Base-by-base conservation (phyloP, 2,797 vertebrate species). In the Mus spretus region DNA sequence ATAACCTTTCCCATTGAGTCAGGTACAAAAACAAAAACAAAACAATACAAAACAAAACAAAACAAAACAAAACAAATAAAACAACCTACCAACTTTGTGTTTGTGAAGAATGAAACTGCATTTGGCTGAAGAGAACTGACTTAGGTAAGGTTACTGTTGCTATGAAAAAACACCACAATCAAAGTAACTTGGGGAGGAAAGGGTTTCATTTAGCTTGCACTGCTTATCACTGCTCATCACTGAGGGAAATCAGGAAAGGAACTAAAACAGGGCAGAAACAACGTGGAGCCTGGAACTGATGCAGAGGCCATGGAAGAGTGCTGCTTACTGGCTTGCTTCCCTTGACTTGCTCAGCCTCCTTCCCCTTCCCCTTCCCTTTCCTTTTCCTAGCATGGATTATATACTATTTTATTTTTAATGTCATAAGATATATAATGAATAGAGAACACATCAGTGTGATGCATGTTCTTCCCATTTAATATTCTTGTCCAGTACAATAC, bases 1-100 rank as follows among this genome's bases (percentile, higher is more conserved):
- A n/a, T 67, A 70, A 70, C 5, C 75, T 6, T 86, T 90, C 57
- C 24, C 34, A 88, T 3, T 93, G 78, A 94, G 70, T 95, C 67
- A 50, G 12, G 70, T 74, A 87, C 74, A 40, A 88, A 74, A 85
- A 91, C 24, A 96, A 78, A 24, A 61, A 61, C 20, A 61, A 24
- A 61, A n/a, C n/a, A 28, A 63, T 26, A 26, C 61, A 24, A 61
- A 28, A 28, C 10, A 26, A 63, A 3, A 63, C 6, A 61, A 61
- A 14, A 61, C 59, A 61, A 61, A 28, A 63, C 26, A 28, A 63
- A 3, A 63, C 1, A 61, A 61, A 14, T 55, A 63, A 63, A 63
- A 11, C 24, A 63, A 11, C 63, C 44, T 61, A 79, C 55, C 28
- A 93, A 47, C 26, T 87, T 70, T 91, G 24, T 67, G 40, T 20